Conservation (phyloP, 2,113 vertebrate genomes). For the Aegotheles bennettii region DNA sequence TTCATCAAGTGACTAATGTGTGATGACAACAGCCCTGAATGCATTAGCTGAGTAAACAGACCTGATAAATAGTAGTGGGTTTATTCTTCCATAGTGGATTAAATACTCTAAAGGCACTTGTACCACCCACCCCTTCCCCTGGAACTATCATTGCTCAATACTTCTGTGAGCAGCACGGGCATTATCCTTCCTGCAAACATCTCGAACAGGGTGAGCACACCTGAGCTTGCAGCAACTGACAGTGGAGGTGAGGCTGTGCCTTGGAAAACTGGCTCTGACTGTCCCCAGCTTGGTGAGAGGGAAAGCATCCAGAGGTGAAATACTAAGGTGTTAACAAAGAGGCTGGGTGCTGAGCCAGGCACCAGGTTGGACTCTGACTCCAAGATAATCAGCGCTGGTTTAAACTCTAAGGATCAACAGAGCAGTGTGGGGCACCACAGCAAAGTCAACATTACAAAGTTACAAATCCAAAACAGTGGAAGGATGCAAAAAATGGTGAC, state of each 20-base stretch:
- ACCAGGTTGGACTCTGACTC: background rate
- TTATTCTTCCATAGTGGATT: background rate
- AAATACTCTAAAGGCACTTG: background rate
- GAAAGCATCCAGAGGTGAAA: background rate
- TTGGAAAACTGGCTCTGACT: background rate
- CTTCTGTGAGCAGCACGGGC: background rate
- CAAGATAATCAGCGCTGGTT: background rate
- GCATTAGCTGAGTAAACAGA: rapidly evolving
- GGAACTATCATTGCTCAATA: rapidly evolving
- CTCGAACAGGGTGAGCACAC: rapidly evolving
- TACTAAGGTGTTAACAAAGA: rapidly evolving
- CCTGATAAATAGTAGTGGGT: background rate
- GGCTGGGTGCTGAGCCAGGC: background rate
- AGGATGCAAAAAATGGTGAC: background rate
- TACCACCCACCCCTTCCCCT: background rate
- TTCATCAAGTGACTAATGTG: background rate
- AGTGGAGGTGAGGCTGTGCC: background rate
- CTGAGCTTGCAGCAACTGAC: background rate
- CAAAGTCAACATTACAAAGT: background rate
- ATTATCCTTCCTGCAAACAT: background rate
- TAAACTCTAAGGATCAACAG: background rate
- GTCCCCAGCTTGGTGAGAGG: background rate
- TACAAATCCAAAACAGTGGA: background rate
- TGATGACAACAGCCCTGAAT: background rate
- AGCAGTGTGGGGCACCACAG: background rate